phyloP scores from a whole-genome alignment of 1,140 invertebrate species.

The Druon quercuslanigerum region DNA sequence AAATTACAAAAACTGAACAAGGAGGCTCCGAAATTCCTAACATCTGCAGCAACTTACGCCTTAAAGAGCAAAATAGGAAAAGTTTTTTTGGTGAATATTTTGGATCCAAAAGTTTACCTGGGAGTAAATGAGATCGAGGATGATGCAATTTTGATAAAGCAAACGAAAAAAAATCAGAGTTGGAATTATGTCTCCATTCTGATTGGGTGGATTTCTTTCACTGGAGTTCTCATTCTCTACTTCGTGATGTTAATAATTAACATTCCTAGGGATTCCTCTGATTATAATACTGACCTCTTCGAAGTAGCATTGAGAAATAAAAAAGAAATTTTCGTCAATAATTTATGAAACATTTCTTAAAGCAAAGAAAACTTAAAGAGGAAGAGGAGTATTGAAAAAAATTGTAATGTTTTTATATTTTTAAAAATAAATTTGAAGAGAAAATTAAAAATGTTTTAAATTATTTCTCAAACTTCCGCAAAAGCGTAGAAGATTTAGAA shows the following conservation, averaged over 20 bases:
- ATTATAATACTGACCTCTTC: neutral
- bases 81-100: slow-evolving; percentile 58
- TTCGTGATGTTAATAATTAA: slow-evolving; percentile 51
- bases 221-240: slow-evolving; percentile 50
- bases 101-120: slow-evolving; percentile 62
- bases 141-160: slow-evolving; percentile 53
- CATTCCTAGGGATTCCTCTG: slow-evolving; percentile 40
- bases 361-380: neutral
- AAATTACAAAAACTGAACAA: slow-evolving; percentile 40
- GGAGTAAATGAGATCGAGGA: slow-evolving; percentile 60
- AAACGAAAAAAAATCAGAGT: slow-evolving; percentile 32
- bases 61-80: slow-evolving; percentile 59
- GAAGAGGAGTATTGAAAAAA: too few relatives aligned
- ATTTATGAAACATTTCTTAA: neutral
- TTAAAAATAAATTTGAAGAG: too few relatives aligned
- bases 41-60: slow-evolving; percentile 32
- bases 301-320: neutral
- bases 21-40: slow-evolving; percentile 38
- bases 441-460: too few relatives aligned
- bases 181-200: slow-evolving; percentile 58
- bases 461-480: too few relatives aligned
- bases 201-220: slow-evolving; percentile 58
- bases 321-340: neutral
- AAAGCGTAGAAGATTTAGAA: too few relatives aligned
- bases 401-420: too few relatives aligned